Evolutionary conservation across 2,888 invertebrate genomes (phyloP).

Genomic region (Hoplodrina blanda): DNA sequence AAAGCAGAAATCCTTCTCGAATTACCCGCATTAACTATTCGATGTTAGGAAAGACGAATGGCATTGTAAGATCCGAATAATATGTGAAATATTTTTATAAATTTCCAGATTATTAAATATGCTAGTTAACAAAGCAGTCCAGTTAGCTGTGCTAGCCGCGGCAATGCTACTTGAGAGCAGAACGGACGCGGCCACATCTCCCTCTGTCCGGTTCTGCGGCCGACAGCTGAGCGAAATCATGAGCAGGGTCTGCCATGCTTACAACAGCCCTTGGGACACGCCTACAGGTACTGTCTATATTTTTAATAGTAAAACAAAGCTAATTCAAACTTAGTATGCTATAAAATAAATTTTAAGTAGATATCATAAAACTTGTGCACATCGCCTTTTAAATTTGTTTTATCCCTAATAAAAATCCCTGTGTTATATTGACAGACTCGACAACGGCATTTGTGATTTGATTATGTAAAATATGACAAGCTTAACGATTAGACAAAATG

Average conservation of each 20-base stretch:
- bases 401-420: not conserved
- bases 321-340: too few relatives aligned
- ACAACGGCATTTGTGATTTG: not conserved
- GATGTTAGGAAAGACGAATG: constrained; percentile 19
- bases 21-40: constrained; percentile 78
- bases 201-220: constrained; percentile 83
- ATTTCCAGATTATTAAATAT: constrained; percentile 70
- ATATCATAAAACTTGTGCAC: too few relatives aligned
- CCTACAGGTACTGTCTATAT: constrained; percentile 76
- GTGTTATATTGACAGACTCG: constrained; percentile 6
- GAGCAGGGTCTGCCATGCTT: constrained; percentile 85
- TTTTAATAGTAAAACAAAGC: not conserved
- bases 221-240: constrained; percentile 84
- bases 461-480: constrained; percentile 5
- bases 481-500: not conserved
- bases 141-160: constrained; percentile 75
- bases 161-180: constrained; percentile 75
- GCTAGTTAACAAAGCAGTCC: constrained; percentile 77
- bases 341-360: too few relatives aligned
- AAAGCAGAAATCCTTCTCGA: constrained; percentile 80
- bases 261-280: constrained; percentile 87
- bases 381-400: too few relatives aligned
- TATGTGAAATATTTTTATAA: constrained; percentile 9
- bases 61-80: constrained; percentile 19
- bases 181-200: constrained; percentile 75